Conservation (phyloP, 2,113 vertebrate genomes). For the Shinisaurus crocodilurus region DNA sequence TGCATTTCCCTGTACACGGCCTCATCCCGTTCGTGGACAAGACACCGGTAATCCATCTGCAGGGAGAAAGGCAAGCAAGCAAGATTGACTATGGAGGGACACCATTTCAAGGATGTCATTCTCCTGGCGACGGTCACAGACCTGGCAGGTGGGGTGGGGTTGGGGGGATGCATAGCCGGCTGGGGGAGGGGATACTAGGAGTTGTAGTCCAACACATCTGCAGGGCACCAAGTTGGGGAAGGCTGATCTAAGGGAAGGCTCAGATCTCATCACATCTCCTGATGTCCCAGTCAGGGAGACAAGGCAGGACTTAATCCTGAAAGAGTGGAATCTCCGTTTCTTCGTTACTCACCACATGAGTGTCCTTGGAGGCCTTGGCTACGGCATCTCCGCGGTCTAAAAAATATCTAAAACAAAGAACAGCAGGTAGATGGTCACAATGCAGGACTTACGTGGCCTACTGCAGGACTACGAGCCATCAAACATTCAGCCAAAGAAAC, state of each 20-base stretch:
- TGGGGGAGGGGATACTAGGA: too few species aligned
- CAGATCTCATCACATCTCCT: too few species aligned
- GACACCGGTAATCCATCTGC: constrained; percentile 92
- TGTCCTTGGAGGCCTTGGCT: constrained; percentile 91
- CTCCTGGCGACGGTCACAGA: background rate
- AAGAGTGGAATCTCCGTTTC: background rate
- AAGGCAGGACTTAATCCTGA: background rate
- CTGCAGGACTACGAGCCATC: too few species aligned
- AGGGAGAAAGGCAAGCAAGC: background rate
- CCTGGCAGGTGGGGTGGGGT: too few species aligned
- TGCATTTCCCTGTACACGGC: constrained; percentile 80
- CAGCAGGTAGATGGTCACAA: background rate
- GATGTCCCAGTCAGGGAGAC: background rate
- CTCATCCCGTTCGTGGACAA: constrained; percentile 87
- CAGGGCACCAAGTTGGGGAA: too few species aligned
- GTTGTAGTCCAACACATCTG: too few species aligned
- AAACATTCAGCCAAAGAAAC: too few species aligned
- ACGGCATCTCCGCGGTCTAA: constrained; percentile 89
- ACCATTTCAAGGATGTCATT: background rate
- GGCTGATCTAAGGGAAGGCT: background rate
- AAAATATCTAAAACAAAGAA: constrained; percentile 76
- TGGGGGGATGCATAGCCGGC: too few species aligned
- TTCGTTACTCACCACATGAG: constrained; percentile 84
- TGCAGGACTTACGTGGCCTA: too few species aligned
- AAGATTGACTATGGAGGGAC: constrained; percentile 35